Conservation (phyloP, 2,113 vertebrate genomes). For the Octodon degus region DNA sequence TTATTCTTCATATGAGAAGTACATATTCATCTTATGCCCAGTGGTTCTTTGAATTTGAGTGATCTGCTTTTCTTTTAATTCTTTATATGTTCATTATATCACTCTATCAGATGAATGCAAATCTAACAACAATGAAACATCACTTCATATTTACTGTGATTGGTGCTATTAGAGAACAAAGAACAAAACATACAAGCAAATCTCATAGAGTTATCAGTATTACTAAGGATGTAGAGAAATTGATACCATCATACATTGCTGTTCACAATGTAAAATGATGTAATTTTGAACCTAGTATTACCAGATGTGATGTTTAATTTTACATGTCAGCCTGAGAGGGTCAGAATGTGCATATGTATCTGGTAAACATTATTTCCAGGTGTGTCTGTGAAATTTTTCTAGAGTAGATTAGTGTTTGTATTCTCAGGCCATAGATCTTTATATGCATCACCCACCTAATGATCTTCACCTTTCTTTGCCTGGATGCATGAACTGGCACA, state of each 20-base stretch:
- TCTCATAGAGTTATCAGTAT: background rate
- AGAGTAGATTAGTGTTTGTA: background rate
- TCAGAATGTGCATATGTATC: background rate
- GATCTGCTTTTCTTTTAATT: too few relatives aligned
- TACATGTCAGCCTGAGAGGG: background rate
- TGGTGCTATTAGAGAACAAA: background rate
- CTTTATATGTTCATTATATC: background rate
- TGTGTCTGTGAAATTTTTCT: background rate
- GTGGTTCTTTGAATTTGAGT: too few relatives aligned
- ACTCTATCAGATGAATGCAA: background rate
- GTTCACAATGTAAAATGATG: background rate
- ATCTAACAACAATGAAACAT: background rate
- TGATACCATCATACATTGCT: background rate
- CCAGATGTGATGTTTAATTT: background rate
- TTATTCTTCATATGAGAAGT: too few relatives aligned
- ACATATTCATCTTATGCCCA: too few relatives aligned
- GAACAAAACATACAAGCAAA: background rate
- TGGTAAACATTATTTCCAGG: background rate
- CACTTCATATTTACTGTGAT: background rate
- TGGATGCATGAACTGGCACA: background rate
- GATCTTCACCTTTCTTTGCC: background rate
- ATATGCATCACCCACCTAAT: background rate
- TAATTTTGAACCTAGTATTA: background rate
- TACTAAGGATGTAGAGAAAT: background rate
- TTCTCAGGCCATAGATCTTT: background rate